These are phyloP conservation scores for Noctuana brunneofusca DNA, from an alignment of 2,888 invertebrate species.

Conservation along the genomic window DNA sequence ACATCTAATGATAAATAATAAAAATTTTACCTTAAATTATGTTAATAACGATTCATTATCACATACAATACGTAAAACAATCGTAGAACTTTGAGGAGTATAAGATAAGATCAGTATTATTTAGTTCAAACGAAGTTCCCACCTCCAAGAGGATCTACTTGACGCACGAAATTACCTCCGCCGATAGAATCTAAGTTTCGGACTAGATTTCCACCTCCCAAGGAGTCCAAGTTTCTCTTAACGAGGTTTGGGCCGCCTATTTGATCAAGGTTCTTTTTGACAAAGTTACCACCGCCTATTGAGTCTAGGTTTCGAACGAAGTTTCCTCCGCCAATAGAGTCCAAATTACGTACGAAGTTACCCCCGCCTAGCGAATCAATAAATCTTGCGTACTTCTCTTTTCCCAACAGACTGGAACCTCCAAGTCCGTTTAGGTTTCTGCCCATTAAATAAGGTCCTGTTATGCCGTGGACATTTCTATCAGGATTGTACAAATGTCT, in stretches of 20 bases:
- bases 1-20: constrained; percentile 40
- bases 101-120: constrained; percentile 37
- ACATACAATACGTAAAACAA: constrained; percentile 55
- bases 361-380: constrained; percentile 64
- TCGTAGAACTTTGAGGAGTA: constrained; percentile 33
- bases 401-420: constrained; percentile 42
- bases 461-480: constrained; percentile 51
- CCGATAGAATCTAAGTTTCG: constrained; percentile 76
- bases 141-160: constrained; percentile 66
- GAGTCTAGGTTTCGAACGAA: constrained; percentile 68
- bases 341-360: constrained; percentile 67
- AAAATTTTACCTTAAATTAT: constrained; percentile 33
- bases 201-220: constrained; percentile 74
- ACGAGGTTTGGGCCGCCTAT: constrained; percentile 72
- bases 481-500: constrained; percentile 45
- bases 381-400: constrained; percentile 45
- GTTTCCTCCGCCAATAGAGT: constrained; percentile 73
- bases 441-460: constrained; percentile 54
- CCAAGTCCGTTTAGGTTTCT: constrained; percentile 45
- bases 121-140: constrained; percentile 63
- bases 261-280: constrained; percentile 71
- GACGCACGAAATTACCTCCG: constrained; percentile 75
- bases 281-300: constrained; percentile 68
- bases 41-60: constrained; percentile 46
- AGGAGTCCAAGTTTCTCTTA: constrained; percentile 67